Base-by-base conservation (phyloP, 2,888 invertebrate genomes). In the Harpalus rubripes region DNA sequence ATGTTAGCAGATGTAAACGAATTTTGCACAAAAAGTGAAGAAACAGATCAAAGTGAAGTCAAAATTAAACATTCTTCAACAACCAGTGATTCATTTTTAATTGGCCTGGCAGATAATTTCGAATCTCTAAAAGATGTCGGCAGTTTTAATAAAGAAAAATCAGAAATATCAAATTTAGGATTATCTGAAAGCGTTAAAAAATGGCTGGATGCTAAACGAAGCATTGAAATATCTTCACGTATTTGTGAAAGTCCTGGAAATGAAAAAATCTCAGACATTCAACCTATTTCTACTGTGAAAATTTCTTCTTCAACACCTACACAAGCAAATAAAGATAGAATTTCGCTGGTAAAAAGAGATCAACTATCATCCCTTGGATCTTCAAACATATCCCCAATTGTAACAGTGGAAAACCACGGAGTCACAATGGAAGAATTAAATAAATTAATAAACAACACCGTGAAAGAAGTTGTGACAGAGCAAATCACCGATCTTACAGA, bases 401-500 rank as follows among this genome's bases (percentile, higher is more conserved):
- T 74, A 18, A 7, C 8, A 12, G 0, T 52, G 12, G 44, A 52
- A 52, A 52, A 52, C 44, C 7, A 10, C 44, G 44, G 44, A 52
- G 44, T 52, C 12, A 52, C 44, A 52, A 52, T 52, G 0, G 80
- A 63, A 10, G 84, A 85, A 22, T 41, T 85, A 6, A 56, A 41
- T n/a, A 56, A 16, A 41, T 39, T 65, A 12, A 39, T 85, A 15
- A 85, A 80, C 68, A 41, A 68, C 6, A 22, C 41, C 39, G 85
- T 85, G 6, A 80, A 58, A 15, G 63, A 78, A 44, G 76, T 78
- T 63, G 63, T 63, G 12, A 26, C 18, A 2, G 85, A 85, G 16
- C 58, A 79, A 41, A 85, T 85, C 16, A 44, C 79, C 1, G 85
- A 85, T 72, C 58, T 85, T 56, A 72, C 72, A n/a, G 85, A 85